Base-by-base conservation (phyloP, 2,888 invertebrate genomes). In the Physocephala rufipes region DNA sequence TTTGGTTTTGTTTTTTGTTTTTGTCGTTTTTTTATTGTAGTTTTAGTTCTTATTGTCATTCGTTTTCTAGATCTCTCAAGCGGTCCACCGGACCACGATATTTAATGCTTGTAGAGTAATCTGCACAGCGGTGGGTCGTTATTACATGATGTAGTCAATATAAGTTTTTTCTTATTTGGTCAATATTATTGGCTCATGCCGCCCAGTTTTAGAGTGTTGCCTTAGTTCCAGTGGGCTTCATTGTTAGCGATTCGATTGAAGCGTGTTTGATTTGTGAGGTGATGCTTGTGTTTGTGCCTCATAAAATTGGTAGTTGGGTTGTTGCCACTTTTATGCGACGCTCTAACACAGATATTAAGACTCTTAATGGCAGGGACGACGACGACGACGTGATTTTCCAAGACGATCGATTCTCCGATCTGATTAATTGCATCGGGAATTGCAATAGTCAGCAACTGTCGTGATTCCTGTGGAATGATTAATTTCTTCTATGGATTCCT, bases 381-480 rank as follows among this genome's bases (percentile, higher is more conserved):
- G n/a, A n/a, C n/a, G n/a, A n/a, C n/a, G n/a, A n/a, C n/a, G n/a
- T n/a, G n/a, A n/a, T n/a, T n/a, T n/a, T n/a, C n/a, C n/a, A n/a
- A n/a, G n/a, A n/a, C n/a, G n/a, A n/a, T n/a, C n/a, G n/a, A n/a
- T n/a, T n/a, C n/a, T n/a, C n/a, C n/a, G n/a, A n/a, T n/a, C n/a
- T n/a, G n/a, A n/a, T n/a, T 78, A 78, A 78, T 78, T 76, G 76
- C 73, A 55, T 55, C 55, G 67, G 55, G 58, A 67, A 58, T 55
- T 26, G 26, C 43, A 28, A 15, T 21, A 63, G 58, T 67, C 67
- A 67, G 78, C 78, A 74, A 71, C 70, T 75, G 75, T 78, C 76
- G 26, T 81, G 81, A 82, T 81, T 78, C 78, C 74, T 81, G 78
- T 81, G 79, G 81, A 81, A 82, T 81, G 81, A 78, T 64, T 64